Evolutionary conservation across 64 coral and sea anemone species (phyloP), one percentile per base, ranked within the genome.

Genomic region (Acropora tenuis): DNA sequence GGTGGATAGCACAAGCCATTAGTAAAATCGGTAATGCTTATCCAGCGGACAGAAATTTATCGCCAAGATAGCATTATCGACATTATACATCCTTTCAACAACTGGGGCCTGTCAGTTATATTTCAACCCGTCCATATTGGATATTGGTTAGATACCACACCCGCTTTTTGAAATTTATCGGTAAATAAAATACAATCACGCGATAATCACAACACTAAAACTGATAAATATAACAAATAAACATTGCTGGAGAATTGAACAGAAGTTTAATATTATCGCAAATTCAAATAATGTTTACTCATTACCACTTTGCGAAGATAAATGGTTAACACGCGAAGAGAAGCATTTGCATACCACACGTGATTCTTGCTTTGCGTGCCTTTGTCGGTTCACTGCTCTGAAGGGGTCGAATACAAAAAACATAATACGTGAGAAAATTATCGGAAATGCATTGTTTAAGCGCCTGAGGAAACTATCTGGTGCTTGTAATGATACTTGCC

Each of bases 191-290:
- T 10, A 61, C 20, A 59, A 63, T 60, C 50, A 78, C 45, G 47
- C 7, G 13, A n/a, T 48, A 1, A 50, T 18, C 40, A 55, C n/a
- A 18, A 30, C 4, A 50, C 55, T 19, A 12, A 4, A 16, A 13
- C 9, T 60, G 61, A 60, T 30, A 50, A 81, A 81, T 60, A 58
- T 58, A 81, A 81, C 61, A 81, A 81, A 81, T 55, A 81, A 61
- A 1, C 50, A 41, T 61, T 53, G 57, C 2, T 48, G 30, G 30
- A 5, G 4, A 1, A 19, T 41, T 55, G 9, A 13, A 48, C 5
- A 12, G 4, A 44, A 75, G 43, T 77, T 47, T 30, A 30, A 30
- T 30, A 66, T 17, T 8, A 66, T 66, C 61, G 61, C 61, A 66
- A 66, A 9, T 13, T 66, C 15, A 52, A 17, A 52, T 55, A 55